Evolutionary conservation across 2,888 invertebrate genomes (phyloP), one percentile per base, ranked within the genome.

Genomic region (Hypselothyrea guttata): DNA sequence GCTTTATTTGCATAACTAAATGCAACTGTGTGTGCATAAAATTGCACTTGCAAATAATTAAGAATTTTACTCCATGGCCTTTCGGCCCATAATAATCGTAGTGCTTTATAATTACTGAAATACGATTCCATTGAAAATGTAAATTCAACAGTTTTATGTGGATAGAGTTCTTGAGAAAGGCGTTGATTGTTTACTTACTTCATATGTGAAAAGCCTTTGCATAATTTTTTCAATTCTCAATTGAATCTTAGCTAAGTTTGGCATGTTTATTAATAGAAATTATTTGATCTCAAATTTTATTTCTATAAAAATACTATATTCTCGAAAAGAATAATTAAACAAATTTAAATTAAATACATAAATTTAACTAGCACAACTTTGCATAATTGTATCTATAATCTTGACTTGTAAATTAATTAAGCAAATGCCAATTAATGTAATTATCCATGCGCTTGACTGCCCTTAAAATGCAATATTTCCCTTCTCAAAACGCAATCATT

Each of bases 1-100:
- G 45, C 70, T 33, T 27, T 40, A 76, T 73, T 78, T 86, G 71
- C 86, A 83, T 86, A 78, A 82, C 71, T 74, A 73, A 65, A 64
- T 52, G 48, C 8, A 56, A 47, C 38, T 54, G 15, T 15, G 15
- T 28, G 22, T 57, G 37, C 37, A 61, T 34, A 30, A 54, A 47
- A 55, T 27, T 66, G 59, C 34, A 40, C 30, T n/a, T 38, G 16
- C 13, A 55, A 60, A 67, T 78, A 62, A 77, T 78, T 74, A 74
- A 83, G 68, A 5, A 75, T 55, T 71, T 54, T 62, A 60, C 46
- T 56, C 57, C 53, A 31, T 38, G 35, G 40, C 40, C 12, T 15
- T 33, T 42, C 33, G 30, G 27, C 7, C 13, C 49, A 35, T 44
- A 16, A 9, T 22, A 4, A 1, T 28, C 28, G 5, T 1, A 28